These are phyloP conservation scores for Zaprionus africanus DNA, from an alignment of 1,140 invertebrate genomes.

Conservation along the genomic window DNA sequence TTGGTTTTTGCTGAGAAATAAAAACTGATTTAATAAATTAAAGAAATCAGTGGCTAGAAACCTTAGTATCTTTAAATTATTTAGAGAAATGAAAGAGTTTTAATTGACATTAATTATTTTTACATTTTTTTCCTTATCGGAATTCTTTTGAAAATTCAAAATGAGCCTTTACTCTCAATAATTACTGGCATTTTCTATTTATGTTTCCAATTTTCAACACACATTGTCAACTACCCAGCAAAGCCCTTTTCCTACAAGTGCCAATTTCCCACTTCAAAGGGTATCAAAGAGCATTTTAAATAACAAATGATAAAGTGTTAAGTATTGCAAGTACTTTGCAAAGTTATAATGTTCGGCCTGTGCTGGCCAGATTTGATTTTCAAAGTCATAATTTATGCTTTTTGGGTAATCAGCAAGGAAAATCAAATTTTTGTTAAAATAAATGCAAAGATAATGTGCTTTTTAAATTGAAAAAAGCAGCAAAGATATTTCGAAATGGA, in stretches of 20 bases:
- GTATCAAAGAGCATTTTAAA: constrained; percentile 9
- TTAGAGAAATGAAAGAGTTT: too few relatives aligned
- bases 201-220: too few relatives aligned
- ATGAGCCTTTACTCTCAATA: too few relatives aligned
- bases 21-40: too few relatives aligned
- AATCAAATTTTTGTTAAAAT: background rate
- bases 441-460: background rate
- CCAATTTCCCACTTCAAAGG: background rate
- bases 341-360: background rate
- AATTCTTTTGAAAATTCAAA: too few relatives aligned
- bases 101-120: too few relatives aligned
- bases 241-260: background rate
- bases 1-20: too few relatives aligned
- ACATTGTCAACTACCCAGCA: background rate
- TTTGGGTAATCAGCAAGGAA: background rate
- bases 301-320: constrained; percentile 4
- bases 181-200: too few relatives aligned
- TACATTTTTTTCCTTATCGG: too few relatives aligned
- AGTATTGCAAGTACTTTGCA: background rate
- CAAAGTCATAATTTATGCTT: background rate
- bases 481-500: background rate
- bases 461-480: background rate
- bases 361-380: background rate
- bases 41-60: too few relatives aligned
- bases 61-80: too few relatives aligned